Evolutionary conservation across 2,888 invertebrate genomes (phyloP).

Genomic region (Aelia acuminata): DNA sequence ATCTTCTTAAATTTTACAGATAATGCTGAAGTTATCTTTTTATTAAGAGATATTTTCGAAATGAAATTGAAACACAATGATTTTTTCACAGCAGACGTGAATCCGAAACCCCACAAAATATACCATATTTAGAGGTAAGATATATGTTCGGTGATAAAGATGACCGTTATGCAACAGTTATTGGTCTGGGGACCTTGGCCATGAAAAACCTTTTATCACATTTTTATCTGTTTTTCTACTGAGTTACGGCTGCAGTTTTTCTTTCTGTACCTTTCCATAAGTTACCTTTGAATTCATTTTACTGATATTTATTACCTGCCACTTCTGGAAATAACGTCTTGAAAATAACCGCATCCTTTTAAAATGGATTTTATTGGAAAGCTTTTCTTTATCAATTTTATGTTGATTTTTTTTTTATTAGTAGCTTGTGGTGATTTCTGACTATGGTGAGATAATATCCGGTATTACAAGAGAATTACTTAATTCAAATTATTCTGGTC

Average conservation of each 20-base stretch:
- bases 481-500: too few species aligned
- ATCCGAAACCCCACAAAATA: background rate
- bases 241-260: background rate
- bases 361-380: background rate
- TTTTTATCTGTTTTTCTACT: background rate
- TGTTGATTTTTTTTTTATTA: too few species aligned
- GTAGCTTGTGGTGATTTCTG: too few species aligned
- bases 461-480: too few species aligned
- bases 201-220: constrained; percentile 23
- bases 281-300: background rate
- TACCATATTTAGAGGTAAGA: background rate
- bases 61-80: background rate
- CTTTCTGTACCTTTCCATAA: background rate
- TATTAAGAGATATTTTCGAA: too few species aligned
- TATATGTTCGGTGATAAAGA: background rate
- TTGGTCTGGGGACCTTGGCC: constrained; percentile 8
- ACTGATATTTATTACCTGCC: background rate
- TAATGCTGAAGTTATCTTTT: too few species aligned
- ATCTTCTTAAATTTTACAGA: too few species aligned
- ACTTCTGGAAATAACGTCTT: background rate
- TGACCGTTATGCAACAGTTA: background rate
- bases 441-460: too few species aligned
- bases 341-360: background rate
- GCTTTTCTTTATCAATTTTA: background rate
- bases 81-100: background rate